These are phyloP conservation scores for Salticus scenicus DNA, from an alignment of 2,888 invertebrate species.

Conservation along the genomic window DNA sequence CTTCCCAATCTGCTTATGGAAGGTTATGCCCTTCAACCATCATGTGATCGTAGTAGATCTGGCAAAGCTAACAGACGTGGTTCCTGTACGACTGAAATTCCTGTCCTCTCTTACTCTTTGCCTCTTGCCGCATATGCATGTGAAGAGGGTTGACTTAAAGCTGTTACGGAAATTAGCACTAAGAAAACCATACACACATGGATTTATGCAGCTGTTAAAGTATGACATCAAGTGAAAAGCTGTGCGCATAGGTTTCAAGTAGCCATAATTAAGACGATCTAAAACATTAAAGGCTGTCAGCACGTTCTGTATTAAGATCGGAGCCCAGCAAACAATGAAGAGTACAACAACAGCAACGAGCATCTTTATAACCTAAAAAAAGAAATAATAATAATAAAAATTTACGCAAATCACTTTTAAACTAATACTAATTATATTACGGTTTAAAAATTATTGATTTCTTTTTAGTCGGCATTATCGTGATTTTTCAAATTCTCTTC, in stretches of 20 bases:
- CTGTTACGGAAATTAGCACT: constrained; percentile 82
- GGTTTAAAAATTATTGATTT: too few species aligned
- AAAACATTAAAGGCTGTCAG: constrained; percentile 81
- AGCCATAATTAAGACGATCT: constrained; percentile 78
- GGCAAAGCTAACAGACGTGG: constrained; percentile 71
- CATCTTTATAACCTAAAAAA: constrained; percentile 83
- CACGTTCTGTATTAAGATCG: constrained; percentile 81
- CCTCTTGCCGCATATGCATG: constrained; percentile 63
- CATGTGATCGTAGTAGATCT: constrained; percentile 69
- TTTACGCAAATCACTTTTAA: background rate
- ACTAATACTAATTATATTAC: background rate
- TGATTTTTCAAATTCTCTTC: too few species aligned
- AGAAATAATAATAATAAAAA: constrained; percentile 40
- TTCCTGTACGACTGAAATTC: constrained; percentile 71
- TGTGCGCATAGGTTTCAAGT: constrained; percentile 80
- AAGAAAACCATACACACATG: constrained; percentile 85
- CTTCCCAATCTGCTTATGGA: background rate
- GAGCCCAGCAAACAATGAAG: constrained; percentile 83
- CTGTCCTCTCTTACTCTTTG: constrained; percentile 51
- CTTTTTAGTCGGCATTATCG: too few species aligned
- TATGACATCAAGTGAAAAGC: constrained; percentile 82
- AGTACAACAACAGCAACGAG: constrained; percentile 82
- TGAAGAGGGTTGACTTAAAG: constrained; percentile 67
- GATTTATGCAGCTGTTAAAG: constrained; percentile 84
- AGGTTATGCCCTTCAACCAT: constrained; percentile 36